These are phyloP conservation scores for Plebejus melissa DNA, from an alignment of 2,888 invertebrate species.

Conservation along the genomic window DNA sequence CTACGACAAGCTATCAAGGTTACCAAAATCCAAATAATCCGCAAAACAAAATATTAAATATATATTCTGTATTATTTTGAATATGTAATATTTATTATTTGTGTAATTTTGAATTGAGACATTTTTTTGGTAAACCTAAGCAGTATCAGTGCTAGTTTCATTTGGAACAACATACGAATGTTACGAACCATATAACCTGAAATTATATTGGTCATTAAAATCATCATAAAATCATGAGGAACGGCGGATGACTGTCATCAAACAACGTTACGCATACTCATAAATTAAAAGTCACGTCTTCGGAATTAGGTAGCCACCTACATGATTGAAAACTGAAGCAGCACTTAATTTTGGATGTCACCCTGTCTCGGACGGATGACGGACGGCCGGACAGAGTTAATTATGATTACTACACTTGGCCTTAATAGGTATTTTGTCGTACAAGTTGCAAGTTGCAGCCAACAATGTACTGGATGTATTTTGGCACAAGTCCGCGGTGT, in stretches of 20 bases:
- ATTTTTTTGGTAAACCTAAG: neutral
- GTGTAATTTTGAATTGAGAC: no score
- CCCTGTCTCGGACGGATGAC: slow-evolving; percentile 14
- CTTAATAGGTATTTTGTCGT: slow-evolving; percentile 17
- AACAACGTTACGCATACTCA: neutral
- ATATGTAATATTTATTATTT: neutral
- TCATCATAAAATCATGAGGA: slow-evolving; percentile 5
- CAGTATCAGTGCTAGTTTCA: neutral
- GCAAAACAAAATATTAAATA: no score
- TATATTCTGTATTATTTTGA: no score
- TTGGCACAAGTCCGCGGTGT: slow-evolving; percentile 50
- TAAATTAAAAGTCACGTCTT: slow-evolving; percentile 26
- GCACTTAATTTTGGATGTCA: slow-evolving; percentile 24
- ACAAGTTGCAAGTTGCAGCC: slow-evolving; percentile 25
- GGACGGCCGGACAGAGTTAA: slow-evolving; percentile 5
- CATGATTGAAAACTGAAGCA: slow-evolving; percentile 27
- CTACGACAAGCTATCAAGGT: neutral
- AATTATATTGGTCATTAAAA: neutral
- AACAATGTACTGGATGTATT: slow-evolving; percentile 28
- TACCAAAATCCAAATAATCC: neutral
- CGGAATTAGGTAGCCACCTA: slow-evolving; percentile 27
- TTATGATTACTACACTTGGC: slow-evolving; percentile 21
- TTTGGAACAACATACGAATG: neutral
- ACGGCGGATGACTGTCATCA: slow-evolving; percentile 6
- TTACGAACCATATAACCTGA: neutral